These are phyloP conservation scores for Rotaria magnacalcarata DNA, from an alignment of 2,888 invertebrate genomes.

Conservation along the genomic window DNA sequence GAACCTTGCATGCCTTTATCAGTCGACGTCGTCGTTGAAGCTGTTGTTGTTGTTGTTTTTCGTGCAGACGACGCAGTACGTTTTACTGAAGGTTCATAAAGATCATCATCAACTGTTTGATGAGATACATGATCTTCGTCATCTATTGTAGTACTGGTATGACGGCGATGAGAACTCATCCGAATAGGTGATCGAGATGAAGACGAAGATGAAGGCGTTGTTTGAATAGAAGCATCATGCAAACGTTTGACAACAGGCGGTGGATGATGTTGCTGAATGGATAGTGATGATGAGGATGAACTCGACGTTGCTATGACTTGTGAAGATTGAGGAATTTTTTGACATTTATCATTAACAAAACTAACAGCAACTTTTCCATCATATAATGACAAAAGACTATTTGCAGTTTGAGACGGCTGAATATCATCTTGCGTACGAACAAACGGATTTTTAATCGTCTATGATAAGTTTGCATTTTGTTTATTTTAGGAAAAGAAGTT, in stretches of 20 bases:
- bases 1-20: not conserved
- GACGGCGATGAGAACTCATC: not conserved
- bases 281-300: no score
- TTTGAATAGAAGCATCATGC: constrained; percentile 5
- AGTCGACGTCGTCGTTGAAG: not conserved
- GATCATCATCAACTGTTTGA: not conserved
- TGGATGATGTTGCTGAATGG: not conserved
- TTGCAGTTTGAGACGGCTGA: not conserved
- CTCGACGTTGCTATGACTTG: not conserved
- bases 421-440: not conserved
- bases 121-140: not conserved
- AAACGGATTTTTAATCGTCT: not conserved
- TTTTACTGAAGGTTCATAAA: not conserved
- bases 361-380: not conserved
- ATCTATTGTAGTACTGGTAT: not conserved
- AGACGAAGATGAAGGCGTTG: not conserved
- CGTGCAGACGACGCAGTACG: not conserved
- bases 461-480: not conserved
- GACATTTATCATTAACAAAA: not conserved
- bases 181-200: constrained; percentile 23
- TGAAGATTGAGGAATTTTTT: not conserved
- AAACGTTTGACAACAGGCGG: not conserved
- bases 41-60: not conserved
- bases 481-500: not conserved
- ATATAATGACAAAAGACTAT: not conserved